Evolutionary conservation across 2,113 vertebrate species (phyloP).

Genomic region (Onychostruthus taczanowskii): DNA sequence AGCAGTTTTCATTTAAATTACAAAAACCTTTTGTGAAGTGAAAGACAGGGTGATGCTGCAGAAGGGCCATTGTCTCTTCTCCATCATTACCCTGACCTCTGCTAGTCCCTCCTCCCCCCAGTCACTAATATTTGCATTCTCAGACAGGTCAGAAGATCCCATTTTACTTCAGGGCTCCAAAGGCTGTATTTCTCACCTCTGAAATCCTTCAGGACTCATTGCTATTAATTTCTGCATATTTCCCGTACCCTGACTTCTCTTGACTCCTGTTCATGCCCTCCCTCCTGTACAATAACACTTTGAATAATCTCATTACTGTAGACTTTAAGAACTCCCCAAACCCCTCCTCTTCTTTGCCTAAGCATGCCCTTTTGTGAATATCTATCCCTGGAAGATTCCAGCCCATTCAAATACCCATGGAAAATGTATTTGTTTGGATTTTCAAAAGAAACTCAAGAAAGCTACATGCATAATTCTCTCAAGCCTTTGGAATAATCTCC

Average conservation of each 20-base stretch:
- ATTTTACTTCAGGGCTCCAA: background rate
- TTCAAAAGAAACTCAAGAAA: background rate
- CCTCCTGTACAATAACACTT: background rate
- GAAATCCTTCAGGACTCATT: background rate
- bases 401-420: background rate
- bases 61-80: background rate
- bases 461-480: background rate
- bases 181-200: background rate
- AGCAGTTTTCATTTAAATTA: slow-evolving; percentile 35
- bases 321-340: background rate
- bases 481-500: background rate
- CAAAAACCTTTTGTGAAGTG: slow-evolving; percentile 6
- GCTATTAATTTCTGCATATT: background rate
- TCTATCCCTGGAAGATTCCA: background rate
- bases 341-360: background rate
- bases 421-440: background rate
- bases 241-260: background rate
- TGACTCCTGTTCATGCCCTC: background rate
- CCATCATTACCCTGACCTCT: background rate
- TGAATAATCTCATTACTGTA: background rate
- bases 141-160: background rate
- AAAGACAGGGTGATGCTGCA: slow-evolving; percentile 8
- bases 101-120: background rate
- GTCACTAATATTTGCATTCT: background rate
- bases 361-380: background rate